Conservation (phyloP, 2,888 invertebrate genomes). For the Platypus cylindrus region DNA sequence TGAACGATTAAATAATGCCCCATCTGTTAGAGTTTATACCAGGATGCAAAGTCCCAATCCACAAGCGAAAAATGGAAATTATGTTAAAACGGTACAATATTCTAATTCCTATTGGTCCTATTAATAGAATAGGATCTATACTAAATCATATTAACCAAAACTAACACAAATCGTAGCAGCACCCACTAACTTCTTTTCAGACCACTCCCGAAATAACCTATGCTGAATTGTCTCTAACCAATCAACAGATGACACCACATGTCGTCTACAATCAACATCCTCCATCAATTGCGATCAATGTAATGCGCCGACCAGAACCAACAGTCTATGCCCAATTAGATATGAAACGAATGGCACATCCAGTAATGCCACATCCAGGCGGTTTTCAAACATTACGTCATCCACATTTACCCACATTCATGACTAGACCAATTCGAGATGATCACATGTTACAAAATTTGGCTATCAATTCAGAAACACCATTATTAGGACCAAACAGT, state of each 20-base stretch:
- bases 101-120: background rate
- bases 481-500: conserved; percentile 29
- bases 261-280: conserved; percentile 34
- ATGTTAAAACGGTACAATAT: conserved; percentile 30
- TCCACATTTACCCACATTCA: conserved; percentile 30
- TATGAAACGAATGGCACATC: conserved; percentile 31
- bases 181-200: conserved; percentile 25
- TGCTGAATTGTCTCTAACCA: conserved; percentile 40
- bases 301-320: conserved; percentile 36
- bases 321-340: conserved; percentile 45
- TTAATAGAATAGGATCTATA: no score
- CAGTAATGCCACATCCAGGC: conserved; percentile 33
- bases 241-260: conserved; percentile 32
- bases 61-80: conserved; percentile 30
- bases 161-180: conserved; percentile 9
- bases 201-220: conserved; percentile 41
- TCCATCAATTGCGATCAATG: conserved; percentile 32
- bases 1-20: conserved; percentile 39
- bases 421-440: conserved; percentile 28
- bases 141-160: conserved; percentile 1
- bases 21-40: conserved; percentile 32
- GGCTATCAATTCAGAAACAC: conserved; percentile 31
- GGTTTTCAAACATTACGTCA: conserved; percentile 33
- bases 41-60: conserved; percentile 32
- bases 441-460: conserved; percentile 28